These are phyloP conservation scores for Antennarius maculatus DNA, from an alignment of 2,797 vertebrate genomes.

Conservation along the genomic window DNA sequence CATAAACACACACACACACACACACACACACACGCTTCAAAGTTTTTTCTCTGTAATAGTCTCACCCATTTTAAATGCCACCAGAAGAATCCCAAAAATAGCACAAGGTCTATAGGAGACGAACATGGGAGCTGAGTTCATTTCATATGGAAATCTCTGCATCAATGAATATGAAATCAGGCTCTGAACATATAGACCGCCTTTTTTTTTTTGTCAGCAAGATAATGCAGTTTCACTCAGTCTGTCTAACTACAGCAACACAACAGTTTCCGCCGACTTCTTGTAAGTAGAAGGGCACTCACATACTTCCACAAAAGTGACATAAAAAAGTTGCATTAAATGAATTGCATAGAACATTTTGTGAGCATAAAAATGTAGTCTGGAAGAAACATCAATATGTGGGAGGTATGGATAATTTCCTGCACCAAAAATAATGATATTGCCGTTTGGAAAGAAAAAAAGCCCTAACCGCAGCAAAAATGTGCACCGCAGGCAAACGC, in stretches of 20 bases:
- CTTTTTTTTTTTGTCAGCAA: background rate
- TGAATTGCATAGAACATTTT: too few species aligned
- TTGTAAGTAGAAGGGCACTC: constrained; percentile 14
- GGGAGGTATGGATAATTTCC: too few species aligned
- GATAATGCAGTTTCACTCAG: constrained; percentile 17
- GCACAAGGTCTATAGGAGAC: background rate
- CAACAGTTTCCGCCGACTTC: constrained; percentile 30
- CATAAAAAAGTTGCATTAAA: too few species aligned
- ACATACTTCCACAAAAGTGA: too few species aligned
- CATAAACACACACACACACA: too few species aligned
- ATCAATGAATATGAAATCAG: constrained; percentile 50
- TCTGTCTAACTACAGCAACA: constrained; percentile 25
- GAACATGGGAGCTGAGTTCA: constrained; percentile 15
- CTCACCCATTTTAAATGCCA: background rate
- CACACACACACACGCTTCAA: too few species aligned
- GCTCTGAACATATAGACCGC: background rate
- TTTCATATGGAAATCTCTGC: constrained; percentile 42
- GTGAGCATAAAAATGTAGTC: too few species aligned
- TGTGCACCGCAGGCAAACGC: too few species aligned
- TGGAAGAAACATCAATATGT: too few species aligned
- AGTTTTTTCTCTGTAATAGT: background rate
- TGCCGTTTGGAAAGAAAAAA: too few species aligned
- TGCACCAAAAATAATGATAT: too few species aligned
- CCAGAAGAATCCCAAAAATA: constrained; percentile 22
- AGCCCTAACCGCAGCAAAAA: too few species aligned